Evolutionary conservation across 1,140 invertebrate species (phyloP).

Genomic region (Drosophila nannoptera): DNA sequence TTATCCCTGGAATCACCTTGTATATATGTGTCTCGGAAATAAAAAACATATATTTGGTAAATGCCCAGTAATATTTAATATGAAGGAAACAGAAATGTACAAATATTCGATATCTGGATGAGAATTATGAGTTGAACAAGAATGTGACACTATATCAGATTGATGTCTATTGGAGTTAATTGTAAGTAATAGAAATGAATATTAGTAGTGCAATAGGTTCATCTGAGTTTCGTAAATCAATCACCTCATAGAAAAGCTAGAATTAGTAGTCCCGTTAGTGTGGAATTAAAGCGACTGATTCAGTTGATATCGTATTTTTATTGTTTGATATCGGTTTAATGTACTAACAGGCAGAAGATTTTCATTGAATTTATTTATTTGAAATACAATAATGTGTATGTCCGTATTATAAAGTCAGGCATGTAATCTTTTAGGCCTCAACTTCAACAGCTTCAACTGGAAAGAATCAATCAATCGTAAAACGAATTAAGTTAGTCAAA

Average conservation of each 20-base stretch:
- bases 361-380: conserved; percentile 63
- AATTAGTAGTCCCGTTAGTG: conserved; percentile 23
- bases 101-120: conserved; percentile 6
- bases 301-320: conserved; percentile 58
- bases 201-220: conserved; percentile 15
- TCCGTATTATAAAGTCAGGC: conserved; percentile 77
- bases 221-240: conserved; percentile 1
- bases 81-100: conserved; percentile 12
- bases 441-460: conserved; percentile 79
- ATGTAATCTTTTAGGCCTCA: conserved; percentile 79
- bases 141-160: neutral
- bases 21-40: neutral
- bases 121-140: conserved; percentile 10
- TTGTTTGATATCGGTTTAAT: conserved; percentile 62
- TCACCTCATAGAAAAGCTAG: neutral
- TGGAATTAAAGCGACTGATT: conserved; percentile 59
- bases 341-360: conserved; percentile 69
- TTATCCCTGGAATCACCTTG: too few relatives aligned
- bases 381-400: conserved; percentile 66
- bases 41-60: conserved; percentile 20
- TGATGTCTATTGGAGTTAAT: neutral
- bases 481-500: conserved; percentile 74
- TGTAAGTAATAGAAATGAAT: neutral
- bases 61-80: conserved; percentile 29
- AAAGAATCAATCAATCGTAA: conserved; percentile 79